A percentile compares a stretch with the other conserved stretches of the same genome.
phyloP scores from a whole-genome alignment of 2,888 invertebrate species.

The Selenia dentaria region DNA sequence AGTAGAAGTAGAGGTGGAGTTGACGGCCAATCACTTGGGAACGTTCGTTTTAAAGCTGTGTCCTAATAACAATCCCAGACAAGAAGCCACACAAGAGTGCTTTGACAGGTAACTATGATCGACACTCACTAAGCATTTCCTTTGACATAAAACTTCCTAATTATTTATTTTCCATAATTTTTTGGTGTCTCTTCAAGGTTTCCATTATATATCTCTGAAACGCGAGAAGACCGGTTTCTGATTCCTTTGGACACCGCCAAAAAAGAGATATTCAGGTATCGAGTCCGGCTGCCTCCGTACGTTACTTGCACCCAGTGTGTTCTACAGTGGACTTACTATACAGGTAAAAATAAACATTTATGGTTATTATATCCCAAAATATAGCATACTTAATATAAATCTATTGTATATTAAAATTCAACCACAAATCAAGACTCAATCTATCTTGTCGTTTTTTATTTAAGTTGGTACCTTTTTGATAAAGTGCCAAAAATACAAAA shows the following conservation, averaged over 20 bases:
- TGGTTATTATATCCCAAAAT: no score
- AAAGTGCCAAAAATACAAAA: no score
- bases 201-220: constrained; percentile 90
- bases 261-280: constrained; percentile 87
- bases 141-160: no score
- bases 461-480: no score
- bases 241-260: constrained; percentile 90
- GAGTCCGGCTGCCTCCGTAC: constrained; percentile 91
- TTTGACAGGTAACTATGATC: constrained; percentile 88
- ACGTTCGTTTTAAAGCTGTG: constrained; percentile 94
- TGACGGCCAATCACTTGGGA: constrained; percentile 96
- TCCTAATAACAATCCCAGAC: constrained; percentile 92
- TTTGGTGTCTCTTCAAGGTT: constrained; percentile 82
- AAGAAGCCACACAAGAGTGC: constrained; percentile 92
- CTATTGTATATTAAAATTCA: no score
- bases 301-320: constrained; percentile 95
- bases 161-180: no score
- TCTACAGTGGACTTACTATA: constrained; percentile 96
- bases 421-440: no score
- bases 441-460: no score
- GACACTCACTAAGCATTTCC: no score
- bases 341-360: no score
- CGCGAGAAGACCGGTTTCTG: constrained; percentile 87
- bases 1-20: constrained; percentile 93
- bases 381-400: no score